A percentile compares a stretch with the other conserved stretches of the same genome.
These are phyloP conservation scores for Malurus melanocephalus DNA, from an alignment of 2,113 vertebrate genomes.

Conservation along the genomic window DNA sequence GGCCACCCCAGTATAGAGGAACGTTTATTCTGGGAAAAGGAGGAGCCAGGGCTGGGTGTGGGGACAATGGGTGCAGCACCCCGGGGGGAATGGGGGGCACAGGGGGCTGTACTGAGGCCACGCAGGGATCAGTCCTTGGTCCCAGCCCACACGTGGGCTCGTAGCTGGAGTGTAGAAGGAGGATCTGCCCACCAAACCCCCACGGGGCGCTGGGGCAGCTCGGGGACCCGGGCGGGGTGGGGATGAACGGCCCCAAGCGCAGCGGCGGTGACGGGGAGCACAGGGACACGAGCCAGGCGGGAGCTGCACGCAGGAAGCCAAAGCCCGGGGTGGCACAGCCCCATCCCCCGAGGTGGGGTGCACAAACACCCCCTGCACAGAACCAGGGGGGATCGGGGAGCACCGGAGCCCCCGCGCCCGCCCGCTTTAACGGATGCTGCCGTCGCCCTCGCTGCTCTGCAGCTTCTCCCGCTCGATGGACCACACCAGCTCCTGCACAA, in stretches of 20 bases:
- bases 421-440: conserved; percentile 66
- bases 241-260: accelerated
- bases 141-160: accelerated
- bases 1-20: accelerated
- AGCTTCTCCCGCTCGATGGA: conserved; percentile 80
- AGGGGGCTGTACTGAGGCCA: accelerated
- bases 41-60: background rate
- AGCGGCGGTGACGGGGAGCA: background rate
- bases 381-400: background rate
- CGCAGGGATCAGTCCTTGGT: background rate
- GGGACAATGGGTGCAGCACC: background rate
- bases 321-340: background rate
- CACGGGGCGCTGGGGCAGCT: accelerated
- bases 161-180: background rate
- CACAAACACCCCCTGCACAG: accelerated
- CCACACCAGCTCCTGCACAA: conserved; percentile 91
- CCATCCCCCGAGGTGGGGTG: accelerated
- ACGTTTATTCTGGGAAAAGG: conserved; percentile 16
- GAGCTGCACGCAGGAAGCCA: background rate
- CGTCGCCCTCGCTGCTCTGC: conserved; percentile 55
- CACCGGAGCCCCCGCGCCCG: background rate
- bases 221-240: accelerated
- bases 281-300: background rate
- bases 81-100: accelerated
- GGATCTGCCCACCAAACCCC: background rate